Percentiles rank a stretch among this genome's conserved stretches.
Evolutionary conservation across 92 coral and sea anemone genomes (phyloP).

Genomic region (Diadumene lineata): DNA sequence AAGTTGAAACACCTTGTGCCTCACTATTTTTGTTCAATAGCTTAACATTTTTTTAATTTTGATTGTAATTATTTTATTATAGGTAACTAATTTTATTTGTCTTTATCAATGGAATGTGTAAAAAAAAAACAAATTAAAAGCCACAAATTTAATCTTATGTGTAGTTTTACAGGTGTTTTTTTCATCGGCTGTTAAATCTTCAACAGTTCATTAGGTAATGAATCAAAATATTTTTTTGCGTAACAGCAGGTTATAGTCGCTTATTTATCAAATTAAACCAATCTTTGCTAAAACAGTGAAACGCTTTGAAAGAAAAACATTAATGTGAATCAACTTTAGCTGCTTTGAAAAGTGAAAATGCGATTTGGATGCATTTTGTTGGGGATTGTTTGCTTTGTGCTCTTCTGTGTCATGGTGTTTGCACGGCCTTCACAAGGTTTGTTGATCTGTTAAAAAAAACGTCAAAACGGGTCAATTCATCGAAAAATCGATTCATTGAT

Average conservation of each 20-base stretch:
- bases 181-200: background rate
- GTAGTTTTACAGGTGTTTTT: conserved; percentile 7
- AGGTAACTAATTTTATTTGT: no score
- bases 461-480: background rate
- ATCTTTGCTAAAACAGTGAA: background rate
- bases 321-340: background rate
- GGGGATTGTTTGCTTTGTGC: conserved; percentile 23
- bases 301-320: background rate
- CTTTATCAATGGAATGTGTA: conserved; percentile 3
- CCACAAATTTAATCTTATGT: background rate
- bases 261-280: conserved; percentile 1
- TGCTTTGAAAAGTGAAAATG: background rate
- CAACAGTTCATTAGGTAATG: conserved; percentile 26
- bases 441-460: background rate
- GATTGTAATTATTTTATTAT: no score
- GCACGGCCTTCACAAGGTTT: conserved; percentile 16
- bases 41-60: no score
- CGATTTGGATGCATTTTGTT: conserved; percentile 11
- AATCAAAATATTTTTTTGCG: conserved; percentile 1
- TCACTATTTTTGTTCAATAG: no score
- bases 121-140: background rate
- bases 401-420: conserved; percentile 16
- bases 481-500: no score
- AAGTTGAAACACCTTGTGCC: no score
- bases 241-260: conserved; percentile 15